Conservation (phyloP, 2,113 vertebrate genomes). For the Chaenogobius annularis region DNA sequence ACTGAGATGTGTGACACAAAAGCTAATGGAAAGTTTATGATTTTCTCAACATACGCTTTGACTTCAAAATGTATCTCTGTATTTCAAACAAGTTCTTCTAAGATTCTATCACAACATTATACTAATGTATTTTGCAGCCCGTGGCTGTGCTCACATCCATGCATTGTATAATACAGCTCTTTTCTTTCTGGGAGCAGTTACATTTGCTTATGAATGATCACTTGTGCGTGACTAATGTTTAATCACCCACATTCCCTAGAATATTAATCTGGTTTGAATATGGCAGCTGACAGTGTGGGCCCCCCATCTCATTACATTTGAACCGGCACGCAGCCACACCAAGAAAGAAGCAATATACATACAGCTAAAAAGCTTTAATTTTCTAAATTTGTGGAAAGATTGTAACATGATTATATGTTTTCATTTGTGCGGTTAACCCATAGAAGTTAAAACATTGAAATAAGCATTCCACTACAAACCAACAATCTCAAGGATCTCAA, state of each 20-base stretch:
- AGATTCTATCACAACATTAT: conserved; percentile 8
- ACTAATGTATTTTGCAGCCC: conserved; percentile 13
- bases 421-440: too few relatives aligned
- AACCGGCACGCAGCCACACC: neutral
- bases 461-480: too few relatives aligned
- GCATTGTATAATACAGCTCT: conserved; percentile 13
- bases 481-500: too few relatives aligned
- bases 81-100: neutral
- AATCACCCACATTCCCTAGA: conserved; percentile 42
- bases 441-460: too few relatives aligned
- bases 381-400: too few relatives aligned
- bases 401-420: too few relatives aligned
- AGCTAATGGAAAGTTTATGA: conserved; percentile 1
- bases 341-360: neutral
- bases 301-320: conserved; percentile 14
- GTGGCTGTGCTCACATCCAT: conserved; percentile 10
- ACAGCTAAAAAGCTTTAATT: too few relatives aligned
- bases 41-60: neutral
- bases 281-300: conserved; percentile 34
- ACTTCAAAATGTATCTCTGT: neutral
- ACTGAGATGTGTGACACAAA: neutral
- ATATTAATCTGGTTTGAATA: conserved; percentile 49
- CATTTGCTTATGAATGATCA: conserved; percentile 41
- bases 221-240: conserved; percentile 48
- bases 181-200: conserved; percentile 28